A percentile compares a stretch with the other conserved stretches of the same genome.
phyloP scores from a whole-genome alignment of 2,888 invertebrate species.

The Diaprepes abbreviatus region DNA sequence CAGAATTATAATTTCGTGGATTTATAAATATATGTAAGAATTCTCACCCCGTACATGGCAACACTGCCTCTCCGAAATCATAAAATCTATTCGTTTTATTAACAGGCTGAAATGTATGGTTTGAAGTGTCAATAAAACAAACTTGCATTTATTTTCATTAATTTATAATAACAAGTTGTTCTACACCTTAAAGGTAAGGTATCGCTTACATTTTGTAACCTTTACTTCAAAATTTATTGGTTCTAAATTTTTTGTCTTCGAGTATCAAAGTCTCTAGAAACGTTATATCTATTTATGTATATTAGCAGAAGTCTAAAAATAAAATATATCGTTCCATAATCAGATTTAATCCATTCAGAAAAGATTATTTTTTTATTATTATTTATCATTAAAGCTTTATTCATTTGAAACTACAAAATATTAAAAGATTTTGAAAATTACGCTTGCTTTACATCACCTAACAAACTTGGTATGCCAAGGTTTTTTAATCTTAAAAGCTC shows the following conservation, averaged over 20 bases:
- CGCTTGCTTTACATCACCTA: too few relatives aligned
- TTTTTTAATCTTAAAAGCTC: too few relatives aligned
- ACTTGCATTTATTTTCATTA: conserved; percentile 33
- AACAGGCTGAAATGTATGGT: conserved; percentile 38
- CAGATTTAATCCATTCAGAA: too few relatives aligned
- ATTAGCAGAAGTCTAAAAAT: background rate
- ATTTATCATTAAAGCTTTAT: too few relatives aligned
- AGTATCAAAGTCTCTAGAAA: background rate
- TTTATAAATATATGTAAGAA: too few relatives aligned
- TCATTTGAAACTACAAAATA: too few relatives aligned
- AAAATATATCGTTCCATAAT: background rate
- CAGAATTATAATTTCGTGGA: too few relatives aligned
- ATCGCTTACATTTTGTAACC: conserved; percentile 46
- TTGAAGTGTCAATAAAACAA: conserved; percentile 48
- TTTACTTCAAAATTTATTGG: conserved; percentile 45
- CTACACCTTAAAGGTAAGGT: conserved; percentile 46
- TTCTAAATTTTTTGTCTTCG: conserved; percentile 29
- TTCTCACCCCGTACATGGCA: too few relatives aligned
- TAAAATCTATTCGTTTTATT: conserved; percentile 34
- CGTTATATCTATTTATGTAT: too few relatives aligned
- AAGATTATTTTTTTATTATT: too few relatives aligned
- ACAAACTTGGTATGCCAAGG: too few relatives aligned
- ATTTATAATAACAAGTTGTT: conserved; percentile 42
- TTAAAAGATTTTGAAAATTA: too few relatives aligned
- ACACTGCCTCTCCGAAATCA: background rate